Percentiles rank a stretch among this genome's conserved stretches.
phyloP scores from a whole-genome alignment of 2,888 invertebrate genomes.

The Drosophila kambysellisi region DNA sequence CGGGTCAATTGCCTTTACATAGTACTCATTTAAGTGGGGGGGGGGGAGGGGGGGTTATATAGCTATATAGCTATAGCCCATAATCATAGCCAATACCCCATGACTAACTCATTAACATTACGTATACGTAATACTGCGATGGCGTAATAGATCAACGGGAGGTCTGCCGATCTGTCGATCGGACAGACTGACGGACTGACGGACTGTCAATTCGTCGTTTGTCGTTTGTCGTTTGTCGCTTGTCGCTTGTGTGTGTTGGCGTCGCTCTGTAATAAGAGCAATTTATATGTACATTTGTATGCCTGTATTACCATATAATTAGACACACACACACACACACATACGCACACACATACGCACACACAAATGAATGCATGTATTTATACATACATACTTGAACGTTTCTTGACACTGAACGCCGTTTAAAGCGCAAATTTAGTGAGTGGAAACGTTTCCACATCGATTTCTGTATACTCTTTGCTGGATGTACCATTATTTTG shows the following conservation, averaged over 20 bases:
- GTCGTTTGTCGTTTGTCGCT: too few relatives aligned
- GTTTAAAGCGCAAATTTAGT: conserved; percentile 46
- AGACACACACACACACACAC: conserved; percentile 52
- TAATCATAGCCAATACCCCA: conserved; percentile 39
- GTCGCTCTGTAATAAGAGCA: conserved; percentile 70
- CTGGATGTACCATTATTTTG: background rate
- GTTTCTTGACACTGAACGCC: conserved; percentile 72
- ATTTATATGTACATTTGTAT: conserved; percentile 80
- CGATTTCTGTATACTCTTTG: conserved; percentile 10
- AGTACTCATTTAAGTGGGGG: background rate
- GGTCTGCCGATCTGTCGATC: conserved; percentile 37
- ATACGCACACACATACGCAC: conserved; percentile 22
- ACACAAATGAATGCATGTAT: background rate
- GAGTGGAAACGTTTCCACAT: conserved; percentile 36
- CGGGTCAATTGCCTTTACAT: conserved; percentile 4
- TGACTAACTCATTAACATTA: conserved; percentile 67
- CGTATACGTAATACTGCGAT: conserved; percentile 62
- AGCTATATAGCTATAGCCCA: conserved; percentile 7
- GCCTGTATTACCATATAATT: conserved; percentile 77
- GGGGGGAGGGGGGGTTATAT: too few relatives aligned
- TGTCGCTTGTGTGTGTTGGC: conserved; percentile 32
- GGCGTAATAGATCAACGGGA: conserved; percentile 74
- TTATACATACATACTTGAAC: conserved; percentile 56
- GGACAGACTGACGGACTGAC: background rate
- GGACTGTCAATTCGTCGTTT: background rate